Base-by-base conservation (phyloP, 2,888 invertebrate species). In the Acrobasis consociella region DNA sequence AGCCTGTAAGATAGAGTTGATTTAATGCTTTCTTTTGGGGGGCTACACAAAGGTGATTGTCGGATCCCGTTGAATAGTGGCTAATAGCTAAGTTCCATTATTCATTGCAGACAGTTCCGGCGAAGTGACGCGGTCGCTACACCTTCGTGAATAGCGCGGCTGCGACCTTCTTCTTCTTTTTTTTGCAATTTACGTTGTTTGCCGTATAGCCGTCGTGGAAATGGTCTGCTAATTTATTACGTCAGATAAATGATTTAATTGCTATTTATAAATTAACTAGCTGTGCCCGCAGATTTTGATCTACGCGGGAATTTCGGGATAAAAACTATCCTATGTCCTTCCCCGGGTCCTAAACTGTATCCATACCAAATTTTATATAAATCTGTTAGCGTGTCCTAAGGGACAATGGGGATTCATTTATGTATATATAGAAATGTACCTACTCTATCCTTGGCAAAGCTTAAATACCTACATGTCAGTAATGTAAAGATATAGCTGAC, bases 61-160 rank as follows among this genome's bases (percentile, higher is more conserved):
- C 60, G 64, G 56, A 71, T 69, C 70, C 61, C 62, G 62, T 60
- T 72, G 69, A 71, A 73, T 67, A 67, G 68, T 58, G 66, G 64
- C 65, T 69, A 62, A 60, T 59, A 61, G 67, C 64, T 62, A 62
- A 68, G 69, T 71, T 71, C 74, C 74, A 77, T 77, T 72, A 64
- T 69, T 71, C 66, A 66, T 65, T 63, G 60, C 67, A 68, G 72
- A 69, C 69, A 68, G 65, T 71, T 71, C 70, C 71, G 68, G 64
- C 73, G 73, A 76, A 76, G 78, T 67, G 72, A 66, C 67, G 65
- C 64, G 66, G 64, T 17, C 49, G 51, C 42, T 46, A 16, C 53
- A 49, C 62, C 69, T 70, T 69, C 68, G 56, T 62, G 70, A 61
- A 71, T 67, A 72, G 60, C 64, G 63, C 62, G 67, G 11, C 42